Evolutionary conservation across 2,797 vertebrate genomes (phyloP).

Genomic region (Coregonus suidteri): DNA sequence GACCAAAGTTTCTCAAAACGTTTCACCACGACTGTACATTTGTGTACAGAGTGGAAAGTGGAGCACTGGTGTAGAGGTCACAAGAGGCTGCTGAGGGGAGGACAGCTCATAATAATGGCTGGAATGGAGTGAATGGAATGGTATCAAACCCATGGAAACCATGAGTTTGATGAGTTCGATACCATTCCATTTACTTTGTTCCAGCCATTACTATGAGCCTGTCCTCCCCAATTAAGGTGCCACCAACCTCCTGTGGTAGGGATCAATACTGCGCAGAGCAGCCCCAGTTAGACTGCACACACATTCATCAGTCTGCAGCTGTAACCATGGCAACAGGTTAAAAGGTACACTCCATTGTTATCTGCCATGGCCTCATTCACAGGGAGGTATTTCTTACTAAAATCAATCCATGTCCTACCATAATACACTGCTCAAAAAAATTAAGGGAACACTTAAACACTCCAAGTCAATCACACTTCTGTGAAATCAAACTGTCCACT

Average conservation of each 20-base stretch:
- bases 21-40: background rate
- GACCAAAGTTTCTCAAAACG: no score
- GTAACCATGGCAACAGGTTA: conserved; percentile 72
- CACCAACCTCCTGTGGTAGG: conserved; percentile 5
- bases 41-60: conserved; percentile 42
- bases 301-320: conserved; percentile 67
- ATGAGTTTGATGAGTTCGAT: no score
- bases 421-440: conserved; percentile 1
- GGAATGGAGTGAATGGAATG: no score
- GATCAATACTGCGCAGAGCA: conserved; percentile 67
- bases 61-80: conserved; percentile 41
- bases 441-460: no score
- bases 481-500: no score
- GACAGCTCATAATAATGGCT: no score
- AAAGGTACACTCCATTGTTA: conserved; percentile 77
- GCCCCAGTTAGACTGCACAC: conserved; percentile 47
- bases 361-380: conserved; percentile 71
- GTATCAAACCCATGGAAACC: no score
- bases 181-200: no score
- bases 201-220: background rate
- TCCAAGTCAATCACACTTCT: no score
- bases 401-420: conserved; percentile 31
- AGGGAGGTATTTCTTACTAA: conserved; percentile 29
- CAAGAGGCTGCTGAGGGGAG: background rate
- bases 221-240: background rate